These are phyloP conservation scores for Phenganax subtilis DNA, from an alignment of 92 coral and sea anemone genomes.

Conservation along the genomic window DNA sequence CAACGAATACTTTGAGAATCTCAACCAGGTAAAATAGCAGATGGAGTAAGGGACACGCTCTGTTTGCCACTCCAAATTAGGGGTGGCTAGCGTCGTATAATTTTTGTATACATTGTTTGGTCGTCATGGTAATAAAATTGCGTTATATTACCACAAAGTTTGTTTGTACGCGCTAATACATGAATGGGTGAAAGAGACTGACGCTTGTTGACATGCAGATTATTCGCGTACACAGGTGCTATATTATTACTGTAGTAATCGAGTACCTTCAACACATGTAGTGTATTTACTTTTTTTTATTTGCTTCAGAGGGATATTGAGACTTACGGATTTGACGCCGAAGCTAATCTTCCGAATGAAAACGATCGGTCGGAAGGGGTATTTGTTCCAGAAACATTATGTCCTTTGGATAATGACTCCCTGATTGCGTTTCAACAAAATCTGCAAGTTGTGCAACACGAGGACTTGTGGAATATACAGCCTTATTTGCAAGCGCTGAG, in stretches of 20 bases:
- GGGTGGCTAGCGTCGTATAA: background rate
- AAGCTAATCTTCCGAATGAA: constrained; percentile 41
- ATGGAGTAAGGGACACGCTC: no score
- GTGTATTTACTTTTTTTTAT: background rate
- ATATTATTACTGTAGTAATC: background rate
- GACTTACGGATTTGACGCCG: constrained; percentile 36
- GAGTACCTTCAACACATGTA: constrained; percentile 4
- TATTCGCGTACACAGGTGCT: background rate
- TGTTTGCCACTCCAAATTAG: constrained; percentile 2
- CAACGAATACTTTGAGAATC: constrained; percentile 54
- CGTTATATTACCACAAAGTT: no score
- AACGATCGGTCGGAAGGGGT: constrained; percentile 25
- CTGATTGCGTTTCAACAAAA: constrained; percentile 29
- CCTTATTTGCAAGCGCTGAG: constrained; percentile 43
- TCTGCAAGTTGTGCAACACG: constrained; percentile 22
- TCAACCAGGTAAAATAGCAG: constrained; percentile 36
- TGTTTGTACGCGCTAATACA: no score
- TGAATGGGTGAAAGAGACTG: no score
- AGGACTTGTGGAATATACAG: constrained; percentile 43
- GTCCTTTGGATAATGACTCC: constrained; percentile 26
- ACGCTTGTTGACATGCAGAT: no score
- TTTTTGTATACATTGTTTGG: background rate
- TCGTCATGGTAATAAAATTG: no score
- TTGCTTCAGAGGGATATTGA: constrained; percentile 30
- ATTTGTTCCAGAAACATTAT: constrained; percentile 22